Evolutionary conservation across 1,140 invertebrate species (phyloP).

Genomic region (Zaprionus lachaisei): DNA sequence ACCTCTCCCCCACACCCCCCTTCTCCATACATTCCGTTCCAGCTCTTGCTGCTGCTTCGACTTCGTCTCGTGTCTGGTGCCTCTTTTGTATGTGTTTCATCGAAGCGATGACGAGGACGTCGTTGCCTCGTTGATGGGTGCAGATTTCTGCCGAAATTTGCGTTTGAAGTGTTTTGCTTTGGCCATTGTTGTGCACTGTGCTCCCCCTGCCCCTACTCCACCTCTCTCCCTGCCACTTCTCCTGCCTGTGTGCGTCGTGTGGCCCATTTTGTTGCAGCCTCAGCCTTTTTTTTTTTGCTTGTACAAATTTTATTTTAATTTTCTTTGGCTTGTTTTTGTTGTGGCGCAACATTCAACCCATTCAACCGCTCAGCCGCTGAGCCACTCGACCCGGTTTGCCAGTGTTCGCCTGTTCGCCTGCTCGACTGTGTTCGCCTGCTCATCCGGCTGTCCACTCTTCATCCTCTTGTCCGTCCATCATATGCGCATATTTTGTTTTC

Average conservation of each 20-base stretch:
- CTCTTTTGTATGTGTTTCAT: conserved; percentile 41
- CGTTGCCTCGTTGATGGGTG: conserved; percentile 74
- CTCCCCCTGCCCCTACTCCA: neutral
- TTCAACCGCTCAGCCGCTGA: conserved; percentile 19
- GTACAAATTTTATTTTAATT: conserved; percentile 68
- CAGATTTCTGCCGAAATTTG: conserved; percentile 84
- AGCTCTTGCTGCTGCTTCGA: neutral
- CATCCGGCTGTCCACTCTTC: conserved; percentile 5
- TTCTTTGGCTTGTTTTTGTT: conserved; percentile 19
- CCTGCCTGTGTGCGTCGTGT: conserved; percentile 8
- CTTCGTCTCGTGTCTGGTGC: conserved; percentile 55
- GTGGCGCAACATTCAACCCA: conserved; percentile 35
- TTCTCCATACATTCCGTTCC: neutral
- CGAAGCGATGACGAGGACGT: conserved; percentile 65
- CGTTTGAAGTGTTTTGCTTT: conserved; percentile 73
- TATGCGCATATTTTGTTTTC: conserved; percentile 78
- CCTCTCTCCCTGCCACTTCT: neutral
- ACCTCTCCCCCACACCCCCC: neutral
- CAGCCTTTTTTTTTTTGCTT: conserved; percentile 12
- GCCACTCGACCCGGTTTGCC: conserved; percentile 9
- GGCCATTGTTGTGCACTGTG: conserved; percentile 36
- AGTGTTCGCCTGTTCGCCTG: neutral
- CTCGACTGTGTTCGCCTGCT: conserved; percentile 16
- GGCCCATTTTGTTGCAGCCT: conserved; percentile 45
- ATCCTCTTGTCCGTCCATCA: conserved; percentile 45